Percentiles rank a stretch among this genome's conserved stretches.
Evolutionary conservation across 2,888 invertebrate genomes (phyloP).

Genomic region (Teleiodes luculella): DNA sequence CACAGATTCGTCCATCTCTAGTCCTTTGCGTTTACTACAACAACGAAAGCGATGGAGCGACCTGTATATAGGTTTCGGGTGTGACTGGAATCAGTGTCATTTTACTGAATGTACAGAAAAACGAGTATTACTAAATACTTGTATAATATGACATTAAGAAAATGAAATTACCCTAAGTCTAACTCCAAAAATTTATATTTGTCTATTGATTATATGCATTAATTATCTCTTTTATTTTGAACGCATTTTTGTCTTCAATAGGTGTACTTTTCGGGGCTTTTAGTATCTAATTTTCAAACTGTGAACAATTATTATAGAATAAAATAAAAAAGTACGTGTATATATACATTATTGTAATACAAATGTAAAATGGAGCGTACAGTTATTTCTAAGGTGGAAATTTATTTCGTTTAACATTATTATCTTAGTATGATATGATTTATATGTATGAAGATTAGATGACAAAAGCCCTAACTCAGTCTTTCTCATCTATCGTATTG

Average conservation of each 20-base stretch:
- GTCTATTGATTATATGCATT: constrained; percentile 27
- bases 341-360: no score
- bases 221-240: constrained; percentile 9
- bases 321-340: not conserved
- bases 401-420: no score
- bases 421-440: not conserved
- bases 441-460: not conserved
- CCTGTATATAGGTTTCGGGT: no score
- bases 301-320: not conserved
- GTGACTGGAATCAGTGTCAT: no score
- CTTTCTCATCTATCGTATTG: constrained; percentile 25
- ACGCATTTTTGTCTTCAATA: constrained; percentile 28
- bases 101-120: constrained; percentile 19
- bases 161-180: constrained; percentile 44
- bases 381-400: no score
- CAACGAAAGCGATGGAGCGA: no score
- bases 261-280: constrained; percentile 28
- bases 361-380: no score
- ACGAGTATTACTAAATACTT: constrained; percentile 10
- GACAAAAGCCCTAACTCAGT: constrained; percentile 20
- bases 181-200: constrained; percentile 33
- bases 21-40: no score
- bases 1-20: no score
- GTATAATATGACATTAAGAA: constrained; percentile 35
- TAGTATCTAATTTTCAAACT: constrained; percentile 14